Base-by-base conservation (phyloP, 2,888 invertebrate genomes). In the Papilio elwesi region DNA sequence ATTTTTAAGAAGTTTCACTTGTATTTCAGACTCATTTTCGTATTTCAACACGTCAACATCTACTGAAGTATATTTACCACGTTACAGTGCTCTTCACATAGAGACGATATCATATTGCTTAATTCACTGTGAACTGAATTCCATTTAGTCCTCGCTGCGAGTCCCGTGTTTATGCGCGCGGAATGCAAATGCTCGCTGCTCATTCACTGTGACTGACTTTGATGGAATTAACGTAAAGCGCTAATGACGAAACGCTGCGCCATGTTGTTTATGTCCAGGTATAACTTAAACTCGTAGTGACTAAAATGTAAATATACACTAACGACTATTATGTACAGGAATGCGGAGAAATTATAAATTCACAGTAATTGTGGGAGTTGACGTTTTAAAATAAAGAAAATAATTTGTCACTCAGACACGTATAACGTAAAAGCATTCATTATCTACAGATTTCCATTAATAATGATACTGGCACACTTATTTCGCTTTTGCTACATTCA, bases 191-290 rank as follows among this genome's bases (percentile, higher is more conserved):
- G 59, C 59, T 15, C 59, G 10, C 43, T 62, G 59, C 59, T 43
- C 15, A 11, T n/a, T 43, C 59, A 38, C 59, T n/a, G 59, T 62
- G 15, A 62, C 43, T 62, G 15, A 62, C 43, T 62, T 62, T 43
- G 59, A 62, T 62, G 59, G 59, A 62, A 62, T 62, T 62, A 62
- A 62, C 59, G 15, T 62, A 62, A n/a, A 62, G 10, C 15, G 10
- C 5, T 62, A 43, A 62, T 62, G n/a, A 43, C 9, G 2, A 13
- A 13, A 57, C 26, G 8, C 8, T 13, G 38, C 15, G 10, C 43
- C n/a, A 59, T 38, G 13, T n/a, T 38, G 12, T 36, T 57, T 57
- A 59, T 11, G 0, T 59, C n/a, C 38, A n/a, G 38, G n/a, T 38
- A 59, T n/a, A 13, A 59, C n/a, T 59, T n/a, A 59, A n/a, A 38